phyloP scores from a whole-genome alignment of 2,888 invertebrate species.

The Lepetodrilus schrolli region DNA sequence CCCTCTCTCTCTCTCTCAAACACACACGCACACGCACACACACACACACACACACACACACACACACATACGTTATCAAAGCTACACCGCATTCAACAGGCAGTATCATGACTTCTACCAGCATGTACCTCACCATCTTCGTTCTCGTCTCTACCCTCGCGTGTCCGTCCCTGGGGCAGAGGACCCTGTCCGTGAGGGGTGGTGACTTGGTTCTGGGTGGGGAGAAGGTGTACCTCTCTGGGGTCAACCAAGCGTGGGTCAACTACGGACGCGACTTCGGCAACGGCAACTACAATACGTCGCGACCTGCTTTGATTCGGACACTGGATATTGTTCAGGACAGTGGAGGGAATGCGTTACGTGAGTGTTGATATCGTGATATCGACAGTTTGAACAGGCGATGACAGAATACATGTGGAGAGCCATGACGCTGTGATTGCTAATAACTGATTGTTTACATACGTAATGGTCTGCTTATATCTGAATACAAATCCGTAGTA shows the following conservation, averaged over 20 bases:
- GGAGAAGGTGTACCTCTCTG: conserved; percentile 50
- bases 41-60: too few relatives aligned
- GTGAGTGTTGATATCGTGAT: conserved; percentile 41
- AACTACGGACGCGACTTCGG: conserved; percentile 48
- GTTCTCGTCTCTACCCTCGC: not conserved
- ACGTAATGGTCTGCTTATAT: too few relatives aligned
- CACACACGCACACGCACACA: too few relatives aligned
- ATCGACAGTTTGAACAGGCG: too few relatives aligned
- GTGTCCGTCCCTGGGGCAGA: not conserved
- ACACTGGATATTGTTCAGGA: conserved; percentile 39
- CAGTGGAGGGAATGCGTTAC: conserved; percentile 50
- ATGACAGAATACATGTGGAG: too few relatives aligned
- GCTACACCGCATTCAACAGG: too few relatives aligned
- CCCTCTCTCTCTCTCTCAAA: too few relatives aligned
- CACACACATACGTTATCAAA: too few relatives aligned
- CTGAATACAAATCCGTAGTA: too few relatives aligned
- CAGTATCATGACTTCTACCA: too few relatives aligned
- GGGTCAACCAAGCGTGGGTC: conserved; percentile 53
- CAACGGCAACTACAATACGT: conserved; percentile 37
- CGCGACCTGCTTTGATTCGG: conserved; percentile 36
- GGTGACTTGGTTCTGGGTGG: conserved; percentile 40
- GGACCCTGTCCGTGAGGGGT: conserved; percentile 37
- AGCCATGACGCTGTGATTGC: too few relatives aligned
- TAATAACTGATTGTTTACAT: not conserved
- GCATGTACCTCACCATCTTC: too few relatives aligned